These are phyloP conservation scores for Trachymyrmex septentrionalis DNA, from an alignment of 1,140 invertebrate species.

Conservation along the genomic window DNA sequence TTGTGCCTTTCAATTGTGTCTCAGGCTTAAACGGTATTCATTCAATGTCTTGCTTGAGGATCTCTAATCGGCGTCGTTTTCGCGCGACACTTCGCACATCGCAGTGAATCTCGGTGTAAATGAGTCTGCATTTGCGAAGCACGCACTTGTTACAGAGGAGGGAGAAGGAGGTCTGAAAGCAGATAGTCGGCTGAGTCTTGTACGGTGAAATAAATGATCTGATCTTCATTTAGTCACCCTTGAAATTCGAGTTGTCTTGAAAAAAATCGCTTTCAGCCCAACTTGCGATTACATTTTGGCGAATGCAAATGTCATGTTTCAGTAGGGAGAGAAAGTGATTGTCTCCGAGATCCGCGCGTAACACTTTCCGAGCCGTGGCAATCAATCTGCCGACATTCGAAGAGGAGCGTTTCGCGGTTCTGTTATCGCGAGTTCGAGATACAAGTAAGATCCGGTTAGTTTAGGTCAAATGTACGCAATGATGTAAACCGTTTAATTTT, in stretches of 20 bases:
- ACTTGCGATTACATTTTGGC: conserved; percentile 18
- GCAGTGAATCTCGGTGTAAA: neutral
- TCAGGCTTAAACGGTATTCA: too few relatives aligned
- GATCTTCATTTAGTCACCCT: conserved; percentile 60
- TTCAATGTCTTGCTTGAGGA: too few relatives aligned
- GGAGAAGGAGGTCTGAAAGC: neutral
- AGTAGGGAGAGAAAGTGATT: conserved; percentile 24
- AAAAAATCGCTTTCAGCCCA: neutral
- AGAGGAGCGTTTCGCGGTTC: neutral
- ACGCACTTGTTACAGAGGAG: conserved; percentile 39
- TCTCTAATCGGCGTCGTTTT: neutral
- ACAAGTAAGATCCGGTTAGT: neutral
- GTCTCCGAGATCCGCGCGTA: neutral
- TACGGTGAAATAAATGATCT: neutral
- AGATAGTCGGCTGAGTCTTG: conserved; percentile 44
- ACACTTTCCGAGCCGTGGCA: conserved; percentile 1
- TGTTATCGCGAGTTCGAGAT: neutral
- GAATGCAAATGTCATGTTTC: neutral
- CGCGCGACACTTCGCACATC: neutral
- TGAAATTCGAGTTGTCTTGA: conserved; percentile 50
- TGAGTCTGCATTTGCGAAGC: too few relatives aligned
- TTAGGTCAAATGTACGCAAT: neutral
- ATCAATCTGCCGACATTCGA: neutral
- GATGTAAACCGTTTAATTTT: neutral
- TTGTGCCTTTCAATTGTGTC: too few relatives aligned